A percentile compares a stretch with the other conserved stretches of the same genome.
Conservation (phyloP, 2,113 vertebrate genomes). For the Polypterus bichir region DNA sequence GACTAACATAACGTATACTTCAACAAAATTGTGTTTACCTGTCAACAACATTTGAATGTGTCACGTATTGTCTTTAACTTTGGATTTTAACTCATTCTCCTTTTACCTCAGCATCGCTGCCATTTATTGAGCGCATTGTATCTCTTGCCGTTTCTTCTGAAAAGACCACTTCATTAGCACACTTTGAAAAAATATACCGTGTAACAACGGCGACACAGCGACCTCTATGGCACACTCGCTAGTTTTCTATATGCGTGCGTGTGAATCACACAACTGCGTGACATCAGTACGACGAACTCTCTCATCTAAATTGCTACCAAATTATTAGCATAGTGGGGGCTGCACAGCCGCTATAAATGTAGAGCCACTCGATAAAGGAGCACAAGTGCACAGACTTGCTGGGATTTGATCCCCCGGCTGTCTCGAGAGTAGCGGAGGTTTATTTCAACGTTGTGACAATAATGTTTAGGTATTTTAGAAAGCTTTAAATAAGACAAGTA, state of each 20-base stretch:
- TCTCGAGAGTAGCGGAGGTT: neutral
- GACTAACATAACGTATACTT: too few species aligned
- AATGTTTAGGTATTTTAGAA: neutral
- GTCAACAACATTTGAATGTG: too few species aligned
- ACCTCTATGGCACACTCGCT: constrained; percentile 16
- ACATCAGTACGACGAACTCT: constrained; percentile 41
- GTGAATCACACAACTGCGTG: constrained; percentile 21
- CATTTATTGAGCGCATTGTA: too few species aligned
- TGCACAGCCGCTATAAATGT: constrained; percentile 42
- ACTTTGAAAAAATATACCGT: too few species aligned
- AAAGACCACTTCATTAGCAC: too few species aligned
- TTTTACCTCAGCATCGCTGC: too few species aligned
- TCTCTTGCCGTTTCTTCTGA: too few species aligned
- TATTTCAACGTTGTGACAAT: neutral
- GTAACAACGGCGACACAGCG: constrained; percentile 13
- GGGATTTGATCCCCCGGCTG: constrained; percentile 23
- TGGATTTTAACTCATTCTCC: too few species aligned
- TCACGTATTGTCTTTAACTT: too few species aligned
- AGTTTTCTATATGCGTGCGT: constrained; percentile 1
- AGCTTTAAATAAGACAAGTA: neutral
- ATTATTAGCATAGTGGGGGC: constrained; percentile 49
- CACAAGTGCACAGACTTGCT: constrained; percentile 38
- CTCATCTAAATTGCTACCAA: constrained; percentile 44
- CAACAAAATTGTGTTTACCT: too few species aligned
- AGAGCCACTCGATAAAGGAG: constrained; percentile 25